A percentile compares a stretch with the other conserved stretches of the same genome.
These are phyloP conservation scores for Pimephales promelas DNA, from an alignment of 2,113 vertebrate genomes.

Conservation along the genomic window DNA sequence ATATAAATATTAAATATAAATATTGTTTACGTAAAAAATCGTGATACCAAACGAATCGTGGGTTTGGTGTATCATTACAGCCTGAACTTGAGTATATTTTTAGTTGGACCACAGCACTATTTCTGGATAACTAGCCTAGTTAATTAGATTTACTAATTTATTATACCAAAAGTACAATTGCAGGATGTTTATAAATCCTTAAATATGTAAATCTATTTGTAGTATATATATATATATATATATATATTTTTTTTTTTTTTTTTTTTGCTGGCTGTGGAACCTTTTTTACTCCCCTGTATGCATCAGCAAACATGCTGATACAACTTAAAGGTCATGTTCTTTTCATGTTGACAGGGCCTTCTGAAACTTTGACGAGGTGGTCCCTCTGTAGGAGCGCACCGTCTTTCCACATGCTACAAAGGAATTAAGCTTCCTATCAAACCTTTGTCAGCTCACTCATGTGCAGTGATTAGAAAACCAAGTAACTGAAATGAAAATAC, in stretches of 20 bases:
- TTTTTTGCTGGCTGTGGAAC: constrained; percentile 82
- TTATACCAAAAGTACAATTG: no score
- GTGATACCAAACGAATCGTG: no score
- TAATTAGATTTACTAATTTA: no score
- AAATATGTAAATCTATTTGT: no score
- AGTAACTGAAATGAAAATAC: constrained; percentile 64
- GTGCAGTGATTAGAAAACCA: constrained; percentile 86
- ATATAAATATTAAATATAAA: no score
- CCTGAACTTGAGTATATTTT: no score
- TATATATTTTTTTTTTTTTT: constrained; percentile 65
- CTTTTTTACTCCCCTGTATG: constrained; percentile 90
- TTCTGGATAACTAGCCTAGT: no score
- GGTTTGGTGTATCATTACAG: no score
- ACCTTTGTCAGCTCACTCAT: constrained; percentile 82
- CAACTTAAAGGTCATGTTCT: constrained; percentile 99
- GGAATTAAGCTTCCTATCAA: constrained; percentile 88
- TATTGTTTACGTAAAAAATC: no score
- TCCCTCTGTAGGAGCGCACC: constrained; percentile 86
- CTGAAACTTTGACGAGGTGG: constrained; percentile 94
- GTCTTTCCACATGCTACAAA: constrained; percentile 65
- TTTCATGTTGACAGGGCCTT: constrained; percentile 99
- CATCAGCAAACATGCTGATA: constrained; percentile 99
- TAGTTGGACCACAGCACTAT: no score
- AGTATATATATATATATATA: background rate
- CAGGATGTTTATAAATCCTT: no score